Percentiles rank a stretch among this genome's conserved stretches.
phyloP scores from a whole-genome alignment of 2,888 invertebrate species.

The Brachypterus glaber region DNA sequence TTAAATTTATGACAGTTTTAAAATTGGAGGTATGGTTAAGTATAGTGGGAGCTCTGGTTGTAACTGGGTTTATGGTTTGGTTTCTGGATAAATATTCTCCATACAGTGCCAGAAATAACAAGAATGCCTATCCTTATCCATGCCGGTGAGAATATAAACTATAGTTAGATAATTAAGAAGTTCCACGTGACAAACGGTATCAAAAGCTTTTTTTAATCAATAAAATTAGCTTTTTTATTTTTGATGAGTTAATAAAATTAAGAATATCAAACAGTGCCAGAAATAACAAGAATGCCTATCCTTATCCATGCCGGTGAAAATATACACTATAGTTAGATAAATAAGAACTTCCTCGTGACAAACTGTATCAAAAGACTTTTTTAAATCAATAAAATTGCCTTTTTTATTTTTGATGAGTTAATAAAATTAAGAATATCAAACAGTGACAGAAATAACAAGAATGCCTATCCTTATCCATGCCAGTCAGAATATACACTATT shows the following conservation, averaged over 20 bases:
- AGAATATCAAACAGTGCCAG: conserved; percentile 79
- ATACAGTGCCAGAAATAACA: conserved; percentile 77
- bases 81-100: conserved; percentile 82
- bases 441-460: conserved; percentile 73
- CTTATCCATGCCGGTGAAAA: conserved; percentile 59
- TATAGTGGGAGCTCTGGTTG: conserved; percentile 70
- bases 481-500: too few relatives aligned
- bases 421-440: too few relatives aligned
- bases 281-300: conserved; percentile 71
- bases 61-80: conserved; percentile 84
- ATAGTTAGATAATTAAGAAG: too few relatives aligned
- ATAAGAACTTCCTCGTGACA: too few relatives aligned
- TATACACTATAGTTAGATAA: too few relatives aligned
- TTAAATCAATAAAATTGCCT: too few relatives aligned
- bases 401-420: too few relatives aligned
- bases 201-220: too few relatives aligned
- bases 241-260: too few relatives aligned
- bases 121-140: conserved; percentile 68
- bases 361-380: too few relatives aligned
- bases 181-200: too few relatives aligned
- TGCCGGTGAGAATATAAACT: conserved; percentile 52
- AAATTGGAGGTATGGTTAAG: conserved; percentile 82
- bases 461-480: conserved; percentile 69
- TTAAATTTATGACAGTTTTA: conserved; percentile 89
- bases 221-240: too few relatives aligned